These are phyloP conservation scores for Poecilia gillii DNA, from an alignment of 2,797 vertebrate species.

Conservation along the genomic window DNA sequence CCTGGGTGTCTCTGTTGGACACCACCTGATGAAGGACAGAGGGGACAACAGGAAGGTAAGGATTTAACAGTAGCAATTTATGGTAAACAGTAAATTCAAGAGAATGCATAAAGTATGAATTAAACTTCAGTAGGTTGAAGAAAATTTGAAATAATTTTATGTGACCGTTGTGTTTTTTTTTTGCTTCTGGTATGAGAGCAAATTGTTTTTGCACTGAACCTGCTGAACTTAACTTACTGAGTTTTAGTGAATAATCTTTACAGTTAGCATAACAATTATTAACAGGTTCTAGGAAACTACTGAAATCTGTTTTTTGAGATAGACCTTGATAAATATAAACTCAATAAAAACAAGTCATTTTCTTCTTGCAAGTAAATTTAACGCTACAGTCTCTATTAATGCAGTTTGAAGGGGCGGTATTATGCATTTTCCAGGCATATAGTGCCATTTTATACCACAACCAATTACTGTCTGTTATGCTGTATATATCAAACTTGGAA, in stretches of 20 bases:
- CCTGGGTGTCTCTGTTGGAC: constrained; percentile 95
- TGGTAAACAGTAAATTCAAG: neutral
- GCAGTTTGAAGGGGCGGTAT: too few relatives aligned
- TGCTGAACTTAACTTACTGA: neutral
- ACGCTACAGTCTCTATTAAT: too few relatives aligned
- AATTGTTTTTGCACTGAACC: neutral
- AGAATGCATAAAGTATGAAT: neutral
- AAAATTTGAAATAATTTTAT: neutral
- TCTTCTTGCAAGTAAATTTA: too few relatives aligned
- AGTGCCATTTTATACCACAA: too few relatives aligned
- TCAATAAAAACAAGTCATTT: neutral
- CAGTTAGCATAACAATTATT: neutral
- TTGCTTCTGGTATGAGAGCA: neutral
- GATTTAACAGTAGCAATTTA: neutral
- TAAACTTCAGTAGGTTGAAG: neutral
- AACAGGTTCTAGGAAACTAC: neutral
- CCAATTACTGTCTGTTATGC: too few relatives aligned
- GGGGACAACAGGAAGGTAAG: neutral
- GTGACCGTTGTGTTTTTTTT: neutral
- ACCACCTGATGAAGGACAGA: constrained; percentile 84
- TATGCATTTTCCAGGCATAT: too few relatives aligned
- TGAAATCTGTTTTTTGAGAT: neutral
- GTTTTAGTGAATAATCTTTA: neutral
- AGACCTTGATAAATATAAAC: neutral
- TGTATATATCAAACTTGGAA: too few relatives aligned